Evolutionary conservation across 1,140 invertebrate genomes (phyloP), one percentile per base, ranked within the genome.

Genomic region (Calycopis cecrops): DNA sequence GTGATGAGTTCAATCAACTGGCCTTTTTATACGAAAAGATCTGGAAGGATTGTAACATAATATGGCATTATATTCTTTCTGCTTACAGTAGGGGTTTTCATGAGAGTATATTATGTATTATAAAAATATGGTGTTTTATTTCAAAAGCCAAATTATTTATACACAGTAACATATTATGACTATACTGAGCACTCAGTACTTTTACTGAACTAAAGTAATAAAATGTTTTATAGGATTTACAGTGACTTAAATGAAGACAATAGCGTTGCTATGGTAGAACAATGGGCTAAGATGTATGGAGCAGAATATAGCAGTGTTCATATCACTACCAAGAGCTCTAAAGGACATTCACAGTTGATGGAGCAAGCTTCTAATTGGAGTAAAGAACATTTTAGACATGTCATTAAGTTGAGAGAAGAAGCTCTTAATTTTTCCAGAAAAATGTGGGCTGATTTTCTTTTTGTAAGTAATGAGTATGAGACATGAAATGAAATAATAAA

Each of bases 231-330:
- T 69, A 97, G 96, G 94, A 93, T 98, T 65, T 87, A 92, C 35
- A 96, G 93, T 83, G 97, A 98, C 85, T 95, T 96, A 62, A 98
- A 97, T 88, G 82, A 91, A 53, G 97, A 98, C 79, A 90, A 92
- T 42, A 94, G 93, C 8, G 79, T 92, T 49, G 88, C 92, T 55
- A 90, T 98, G 59, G 71, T 98, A 28, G 87, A 92, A 50, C 83
- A 90, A 51, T 99, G 97, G 97, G 71, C 94, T 9, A 55, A 87
- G 0, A 77, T 88, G 33, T 88, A 92, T 34, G 84, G 87, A 50
- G 65, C 89, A 12, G 67, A 90, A 7, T 99, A 98, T 87, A 93
- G 96, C 82, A 90, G 88, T 4, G 79, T 97, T 2, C 89, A 94
- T 75, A 87, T 91, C 28, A 82, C 90, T 51, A 91, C 54, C 71